A percentile compares a stretch with the other conserved stretches of the same genome.
Evolutionary conservation across 2,113 vertebrate species (phyloP).

Genomic region (Clarias macrocephalus): DNA sequence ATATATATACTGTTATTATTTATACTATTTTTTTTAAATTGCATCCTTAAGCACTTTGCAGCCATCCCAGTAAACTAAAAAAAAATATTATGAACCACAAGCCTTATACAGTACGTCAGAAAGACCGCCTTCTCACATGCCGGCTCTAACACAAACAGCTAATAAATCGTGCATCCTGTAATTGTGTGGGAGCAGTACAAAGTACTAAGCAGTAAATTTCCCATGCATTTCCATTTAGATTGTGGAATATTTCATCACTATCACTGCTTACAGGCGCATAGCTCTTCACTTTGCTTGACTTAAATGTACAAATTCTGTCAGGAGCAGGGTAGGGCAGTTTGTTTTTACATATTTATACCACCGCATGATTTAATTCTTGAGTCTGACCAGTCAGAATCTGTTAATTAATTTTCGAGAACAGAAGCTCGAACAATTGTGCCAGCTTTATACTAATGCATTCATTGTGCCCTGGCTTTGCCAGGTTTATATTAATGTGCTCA

Average conservation of each 20-base stretch:
- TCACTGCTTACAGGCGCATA: slow-evolving; percentile 33
- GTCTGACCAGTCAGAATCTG: not conserved
- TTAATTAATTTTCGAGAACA: not conserved
- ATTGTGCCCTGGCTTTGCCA: not conserved
- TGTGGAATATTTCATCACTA: slow-evolving; percentile 49
- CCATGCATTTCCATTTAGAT: slow-evolving; percentile 59
- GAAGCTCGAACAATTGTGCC: not conserved
- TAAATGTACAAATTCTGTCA: slow-evolving; percentile 37
- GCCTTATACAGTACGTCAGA: slow-evolving; percentile 35
- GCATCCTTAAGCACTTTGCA: no score
- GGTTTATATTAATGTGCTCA: not conserved
- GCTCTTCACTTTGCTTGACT: slow-evolving; percentile 29
- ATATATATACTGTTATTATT: no score
- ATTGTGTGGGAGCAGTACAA: slow-evolving; percentile 50
- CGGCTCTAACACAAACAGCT: slow-evolving; percentile 26
- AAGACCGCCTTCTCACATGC: slow-evolving; percentile 18
- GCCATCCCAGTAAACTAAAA: not conserved
- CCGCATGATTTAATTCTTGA: not conserved
- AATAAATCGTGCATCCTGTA: slow-evolving; percentile 52
- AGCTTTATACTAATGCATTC: not conserved
- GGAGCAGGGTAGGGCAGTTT: not conserved
- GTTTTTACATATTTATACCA: not conserved
- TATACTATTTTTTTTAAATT: not conserved
- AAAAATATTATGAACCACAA: not conserved
- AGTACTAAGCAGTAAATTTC: slow-evolving; percentile 46